phyloP scores from a whole-genome alignment of 2,113 vertebrate genomes.

The Brachionichthys hirsutus region DNA sequence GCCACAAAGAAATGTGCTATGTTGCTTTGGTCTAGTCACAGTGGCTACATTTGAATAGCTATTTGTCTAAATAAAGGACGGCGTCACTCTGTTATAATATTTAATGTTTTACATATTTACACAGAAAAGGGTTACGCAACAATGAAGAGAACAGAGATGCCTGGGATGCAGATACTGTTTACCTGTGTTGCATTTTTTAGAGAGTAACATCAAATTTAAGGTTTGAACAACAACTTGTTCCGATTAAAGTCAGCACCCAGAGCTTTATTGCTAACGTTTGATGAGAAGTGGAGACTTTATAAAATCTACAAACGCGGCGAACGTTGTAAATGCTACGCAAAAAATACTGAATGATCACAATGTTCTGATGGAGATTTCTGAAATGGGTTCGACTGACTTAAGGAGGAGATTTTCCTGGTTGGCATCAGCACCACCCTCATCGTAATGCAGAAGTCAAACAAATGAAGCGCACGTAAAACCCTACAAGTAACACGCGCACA shows the following conservation, averaged over 20 bases:
- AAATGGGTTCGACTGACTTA: not conserved
- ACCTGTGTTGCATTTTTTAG: slow-evolving; percentile 25
- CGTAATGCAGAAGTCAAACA: not conserved
- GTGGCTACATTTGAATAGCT: slow-evolving; percentile 77
- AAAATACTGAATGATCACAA: slow-evolving; percentile 16
- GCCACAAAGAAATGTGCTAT: slow-evolving; percentile 67
- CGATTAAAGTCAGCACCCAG: slow-evolving; percentile 13
- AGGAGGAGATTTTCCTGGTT: slow-evolving; percentile 20
- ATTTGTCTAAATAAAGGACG: slow-evolving; percentile 71
- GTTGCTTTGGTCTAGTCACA: slow-evolving; percentile 90
- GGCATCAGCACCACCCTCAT: slow-evolving; percentile 8
- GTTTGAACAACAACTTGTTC: slow-evolving; percentile 23
- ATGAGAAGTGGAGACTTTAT: slow-evolving; percentile 19
- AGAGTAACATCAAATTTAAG: slow-evolving; percentile 36
- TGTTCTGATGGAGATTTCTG: not conserved
- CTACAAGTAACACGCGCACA: slow-evolving; percentile 20
- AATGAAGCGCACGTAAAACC: slow-evolving; percentile 21
- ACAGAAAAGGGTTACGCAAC: slow-evolving; percentile 50
- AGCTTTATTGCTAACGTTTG: slow-evolving; percentile 11
- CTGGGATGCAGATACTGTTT: slow-evolving; percentile 21
- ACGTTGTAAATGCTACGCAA: slow-evolving; percentile 30
- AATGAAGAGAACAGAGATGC: slow-evolving; percentile 16
- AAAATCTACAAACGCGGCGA: slow-evolving; percentile 30
- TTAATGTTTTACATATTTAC: slow-evolving; percentile 77
- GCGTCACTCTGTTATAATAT: slow-evolving; percentile 68